Base-by-base conservation (phyloP, 1,140 invertebrate genomes). In the Drosophila ercepeae region DNA sequence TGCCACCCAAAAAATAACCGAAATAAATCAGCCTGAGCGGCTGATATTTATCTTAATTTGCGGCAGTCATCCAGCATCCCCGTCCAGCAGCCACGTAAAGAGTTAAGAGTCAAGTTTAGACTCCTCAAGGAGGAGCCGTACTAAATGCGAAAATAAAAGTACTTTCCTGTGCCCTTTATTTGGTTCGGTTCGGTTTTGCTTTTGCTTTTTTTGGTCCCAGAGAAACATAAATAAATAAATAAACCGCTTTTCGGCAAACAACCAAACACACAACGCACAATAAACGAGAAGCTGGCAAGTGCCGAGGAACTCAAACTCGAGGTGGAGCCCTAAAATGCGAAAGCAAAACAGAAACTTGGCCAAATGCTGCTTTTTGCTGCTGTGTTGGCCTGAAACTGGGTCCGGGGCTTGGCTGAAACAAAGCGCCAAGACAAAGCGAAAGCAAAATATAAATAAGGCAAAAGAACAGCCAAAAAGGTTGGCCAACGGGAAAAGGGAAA, bases 41-140 rank as follows among this genome's bases (percentile, higher is more conserved):
- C 11, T 48, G 82, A 82, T 82, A 86, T 86, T 86, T 88, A 86
- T 86, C 82, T 86, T 78, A 82, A 86, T 86, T 86, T 86, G 53
- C 9, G 44, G 42, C 63, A 61, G 52, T 46, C 49, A 49, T 42
- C 60, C n/a, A n/a, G n/a, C n/a, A n/a, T n/a, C n/a, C n/a, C 39
- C 16, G 39, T 2, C 36, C 36, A 16, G n/a, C 36, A 27, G 27
- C 25, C 36, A 39, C 52, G 27, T 21, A 83, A 84, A 84, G 81
- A 84, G 81, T 81, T 86, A 72, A 84, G 79, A 84, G 77, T 61
- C 72, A 67, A 67, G 65, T 57, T 70, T 58, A 18, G 65, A 51
- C 39, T 21, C 21, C 45, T 16, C 21, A 25, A 39, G 52, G 14
- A 39, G 42, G 23, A 29, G 2, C 53, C 52, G 57, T 64, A 81